Percentiles rank a stretch among this genome's conserved stretches.
Conservation (phyloP, 2,113 vertebrate genomes). For the Smithornis capensis region DNA sequence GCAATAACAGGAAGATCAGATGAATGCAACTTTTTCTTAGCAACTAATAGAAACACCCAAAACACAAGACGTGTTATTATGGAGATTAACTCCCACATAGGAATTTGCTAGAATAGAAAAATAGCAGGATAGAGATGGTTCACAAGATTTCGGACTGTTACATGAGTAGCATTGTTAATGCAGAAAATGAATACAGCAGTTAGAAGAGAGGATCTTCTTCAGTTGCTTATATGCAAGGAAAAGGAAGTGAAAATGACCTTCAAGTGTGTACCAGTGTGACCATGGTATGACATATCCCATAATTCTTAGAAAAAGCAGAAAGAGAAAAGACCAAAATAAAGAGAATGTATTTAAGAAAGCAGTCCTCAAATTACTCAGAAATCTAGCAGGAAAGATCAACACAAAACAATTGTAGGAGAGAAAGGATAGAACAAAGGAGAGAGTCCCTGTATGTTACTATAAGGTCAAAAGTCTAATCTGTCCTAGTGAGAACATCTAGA, state of each 20-base stretch:
- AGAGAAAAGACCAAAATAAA: neutral
- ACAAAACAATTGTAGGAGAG: neutral
- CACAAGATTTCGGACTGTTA: neutral
- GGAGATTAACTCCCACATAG: neutral
- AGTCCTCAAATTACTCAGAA: neutral
- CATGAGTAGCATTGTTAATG: neutral
- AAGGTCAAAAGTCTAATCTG: neutral
- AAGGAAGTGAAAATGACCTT: neutral
- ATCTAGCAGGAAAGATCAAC: neutral
- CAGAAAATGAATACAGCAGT: neutral
- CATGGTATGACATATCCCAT: neutral
- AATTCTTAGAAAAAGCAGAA: neutral
- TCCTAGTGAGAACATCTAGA: neutral
- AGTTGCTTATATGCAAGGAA: neutral
- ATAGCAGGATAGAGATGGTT: neutral
- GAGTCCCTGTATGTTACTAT: neutral
- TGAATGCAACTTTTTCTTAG: slow-evolving; percentile 2
- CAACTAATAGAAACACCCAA: neutral
- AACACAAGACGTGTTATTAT: neutral
- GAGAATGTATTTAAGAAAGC: neutral
- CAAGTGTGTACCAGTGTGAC: neutral
- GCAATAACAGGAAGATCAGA: neutral
- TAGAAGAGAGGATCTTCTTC: neutral
- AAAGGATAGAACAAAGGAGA: neutral
- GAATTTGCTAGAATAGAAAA: neutral